phyloP scores from a whole-genome alignment of 2,113 vertebrate genomes.

The Casuarius casuarius region DNA sequence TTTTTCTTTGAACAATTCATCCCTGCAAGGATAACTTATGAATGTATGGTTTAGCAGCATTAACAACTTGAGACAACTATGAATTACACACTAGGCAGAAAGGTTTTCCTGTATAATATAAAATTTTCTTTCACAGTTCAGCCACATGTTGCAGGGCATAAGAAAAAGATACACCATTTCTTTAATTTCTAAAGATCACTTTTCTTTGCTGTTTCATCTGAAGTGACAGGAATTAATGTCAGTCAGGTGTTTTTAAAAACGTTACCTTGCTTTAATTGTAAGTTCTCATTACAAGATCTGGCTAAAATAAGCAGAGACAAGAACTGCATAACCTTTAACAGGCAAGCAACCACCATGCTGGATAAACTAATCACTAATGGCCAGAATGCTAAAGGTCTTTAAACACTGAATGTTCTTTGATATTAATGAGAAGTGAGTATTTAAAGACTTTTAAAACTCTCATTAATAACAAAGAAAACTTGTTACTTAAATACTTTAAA shows the following conservation, averaged over 20 bases:
- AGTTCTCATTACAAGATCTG: background rate
- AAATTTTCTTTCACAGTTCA: conserved; percentile 20
- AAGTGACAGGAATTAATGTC: background rate
- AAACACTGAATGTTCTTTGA: background rate
- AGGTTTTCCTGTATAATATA: conserved; percentile 6
- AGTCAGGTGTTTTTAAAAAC: background rate
- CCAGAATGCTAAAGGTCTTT: background rate
- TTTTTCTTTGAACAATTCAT: conserved; percentile 21
- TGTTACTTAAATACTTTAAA: background rate
- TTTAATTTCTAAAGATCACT: background rate
- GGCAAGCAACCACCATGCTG: background rate
- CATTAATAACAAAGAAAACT: background rate
- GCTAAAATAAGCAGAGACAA: background rate
- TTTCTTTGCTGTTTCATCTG: background rate
- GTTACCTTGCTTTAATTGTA: background rate
- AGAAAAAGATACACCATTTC: background rate
- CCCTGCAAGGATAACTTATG: background rate
- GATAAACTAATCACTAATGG: background rate
- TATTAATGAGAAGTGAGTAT: background rate
- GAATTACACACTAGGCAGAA: background rate
- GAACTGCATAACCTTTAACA: background rate
- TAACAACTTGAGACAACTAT: conserved; percentile 17
- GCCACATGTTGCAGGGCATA: background rate
- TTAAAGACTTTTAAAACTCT: background rate
- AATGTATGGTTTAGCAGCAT: background rate